Evolutionary conservation across 2,113 vertebrate species (phyloP).

Genomic region (Passer montanus): DNA sequence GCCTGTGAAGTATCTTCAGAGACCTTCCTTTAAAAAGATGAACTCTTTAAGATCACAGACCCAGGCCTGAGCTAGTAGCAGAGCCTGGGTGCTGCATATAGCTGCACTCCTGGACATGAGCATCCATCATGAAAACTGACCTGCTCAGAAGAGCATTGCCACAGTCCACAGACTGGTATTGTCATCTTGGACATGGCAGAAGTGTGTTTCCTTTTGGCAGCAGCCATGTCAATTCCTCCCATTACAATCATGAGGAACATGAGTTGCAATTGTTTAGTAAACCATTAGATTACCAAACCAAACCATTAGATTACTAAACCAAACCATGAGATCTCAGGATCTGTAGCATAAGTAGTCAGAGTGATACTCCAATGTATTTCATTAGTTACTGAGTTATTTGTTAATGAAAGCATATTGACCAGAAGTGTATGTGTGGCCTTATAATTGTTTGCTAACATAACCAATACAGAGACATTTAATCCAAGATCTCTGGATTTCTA

Average conservation of each 20-base stretch:
- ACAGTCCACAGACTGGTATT: background rate
- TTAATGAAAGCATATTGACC: background rate
- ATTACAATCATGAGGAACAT: background rate
- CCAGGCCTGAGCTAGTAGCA: background rate
- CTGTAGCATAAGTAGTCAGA: background rate
- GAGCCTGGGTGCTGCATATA: background rate
- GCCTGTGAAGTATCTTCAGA: background rate
- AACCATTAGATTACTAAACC: background rate
- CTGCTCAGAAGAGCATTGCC: background rate
- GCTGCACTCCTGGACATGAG: background rate
- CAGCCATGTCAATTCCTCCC: background rate
- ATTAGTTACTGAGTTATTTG: background rate
- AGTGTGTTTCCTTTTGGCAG: background rate
- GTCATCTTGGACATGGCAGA: fast-evolving
- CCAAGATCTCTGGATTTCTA: background rate
- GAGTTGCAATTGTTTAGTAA: background rate
- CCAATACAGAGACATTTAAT: background rate
- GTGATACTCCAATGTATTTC: background rate
- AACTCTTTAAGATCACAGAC: background rate
- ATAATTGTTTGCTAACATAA: background rate
- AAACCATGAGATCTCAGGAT: background rate
- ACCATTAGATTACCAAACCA: background rate
- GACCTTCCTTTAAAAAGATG: background rate
- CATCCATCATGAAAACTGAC: background rate
- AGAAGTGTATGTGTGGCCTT: background rate